These are phyloP conservation scores for Autographa gamma DNA, from an alignment of 2,888 invertebrate species.

Conservation along the genomic window DNA sequence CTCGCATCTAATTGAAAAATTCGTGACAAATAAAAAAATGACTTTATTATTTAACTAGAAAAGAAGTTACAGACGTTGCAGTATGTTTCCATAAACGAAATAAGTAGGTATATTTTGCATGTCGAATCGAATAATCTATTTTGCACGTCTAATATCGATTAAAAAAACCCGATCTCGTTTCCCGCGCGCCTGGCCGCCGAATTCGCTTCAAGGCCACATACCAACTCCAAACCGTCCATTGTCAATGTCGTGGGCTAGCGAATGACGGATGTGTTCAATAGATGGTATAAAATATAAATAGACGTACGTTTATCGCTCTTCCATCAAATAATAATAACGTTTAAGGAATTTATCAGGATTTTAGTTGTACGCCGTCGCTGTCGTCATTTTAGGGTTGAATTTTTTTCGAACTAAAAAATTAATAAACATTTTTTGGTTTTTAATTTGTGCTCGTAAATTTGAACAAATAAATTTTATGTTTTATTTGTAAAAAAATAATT, in stretches of 20 bases:
- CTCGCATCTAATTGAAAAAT: not conserved
- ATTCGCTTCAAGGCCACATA: slow-evolving; percentile 86
- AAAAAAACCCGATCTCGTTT: slow-evolving; percentile 76
- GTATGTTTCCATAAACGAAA: slow-evolving; percentile 45
- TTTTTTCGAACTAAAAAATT: not conserved
- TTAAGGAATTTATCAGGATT: not conserved
- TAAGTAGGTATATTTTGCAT: slow-evolving; percentile 60
- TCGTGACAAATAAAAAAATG: not conserved
- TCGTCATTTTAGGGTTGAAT: not conserved
- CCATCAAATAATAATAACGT: not conserved
- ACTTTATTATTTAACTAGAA: not conserved
- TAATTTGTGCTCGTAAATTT: not conserved
- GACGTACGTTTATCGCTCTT: not conserved
- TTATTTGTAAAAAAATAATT: not conserved
- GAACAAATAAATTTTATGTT: not conserved
- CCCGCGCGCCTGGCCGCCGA: slow-evolving; percentile 76
- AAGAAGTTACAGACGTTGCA: slow-evolving; percentile 36
- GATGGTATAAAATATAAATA: slow-evolving; percentile 62
- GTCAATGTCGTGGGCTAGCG: slow-evolving; percentile 83
- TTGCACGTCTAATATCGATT: slow-evolving; percentile 69
- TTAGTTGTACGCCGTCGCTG: not conserved
- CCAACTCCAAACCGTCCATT: slow-evolving; percentile 84
- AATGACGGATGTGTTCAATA: slow-evolving; percentile 80
- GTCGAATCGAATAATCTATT: slow-evolving; percentile 68
- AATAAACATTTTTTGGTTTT: slow-evolving; percentile 6